Conservation (phyloP, 2,888 invertebrate species). For the Heliconius ismenius region DNA sequence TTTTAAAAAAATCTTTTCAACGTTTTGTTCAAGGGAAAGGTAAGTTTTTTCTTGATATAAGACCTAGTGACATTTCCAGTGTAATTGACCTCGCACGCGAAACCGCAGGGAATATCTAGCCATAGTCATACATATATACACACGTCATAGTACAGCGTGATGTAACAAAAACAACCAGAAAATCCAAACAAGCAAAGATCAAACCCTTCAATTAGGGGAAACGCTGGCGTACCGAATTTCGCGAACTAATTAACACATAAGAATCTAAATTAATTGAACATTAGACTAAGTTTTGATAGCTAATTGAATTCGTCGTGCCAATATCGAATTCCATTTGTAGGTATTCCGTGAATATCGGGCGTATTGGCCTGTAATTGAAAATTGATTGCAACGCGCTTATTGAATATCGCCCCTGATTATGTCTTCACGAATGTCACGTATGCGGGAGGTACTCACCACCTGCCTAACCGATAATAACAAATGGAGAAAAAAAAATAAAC, state of each 20-base stretch:
- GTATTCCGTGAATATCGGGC: conserved; percentile 39
- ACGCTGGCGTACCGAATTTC: conserved; percentile 31
- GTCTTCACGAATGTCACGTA: conserved; percentile 31
- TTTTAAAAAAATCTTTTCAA: too few species aligned
- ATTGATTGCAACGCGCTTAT: conserved; percentile 45
- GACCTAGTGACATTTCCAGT: too few species aligned
- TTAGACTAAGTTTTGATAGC: conserved; percentile 57
- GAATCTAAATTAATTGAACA: conserved; percentile 48
- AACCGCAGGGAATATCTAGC: too few species aligned
- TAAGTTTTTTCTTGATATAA: too few species aligned
- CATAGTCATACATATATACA: too few species aligned
- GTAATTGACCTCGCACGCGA: too few species aligned
- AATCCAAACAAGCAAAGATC: conserved; percentile 5
- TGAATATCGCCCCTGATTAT: conserved; percentile 40
- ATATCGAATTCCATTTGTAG: conserved; percentile 44
- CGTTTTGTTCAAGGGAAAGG: too few species aligned
- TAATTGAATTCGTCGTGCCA: conserved; percentile 52
- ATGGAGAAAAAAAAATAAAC: too few species aligned
- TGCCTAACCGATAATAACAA: too few species aligned
- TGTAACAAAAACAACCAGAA: conserved; percentile 12
- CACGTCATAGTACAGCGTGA: not conserved
- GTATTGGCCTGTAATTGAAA: conserved; percentile 45
- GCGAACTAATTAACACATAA: conserved; percentile 47
- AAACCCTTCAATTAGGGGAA: conserved; percentile 29
- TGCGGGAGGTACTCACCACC: not conserved